phyloP scores from a whole-genome alignment of 2,113 vertebrate genomes.

The Semnornis frantzii region DNA sequence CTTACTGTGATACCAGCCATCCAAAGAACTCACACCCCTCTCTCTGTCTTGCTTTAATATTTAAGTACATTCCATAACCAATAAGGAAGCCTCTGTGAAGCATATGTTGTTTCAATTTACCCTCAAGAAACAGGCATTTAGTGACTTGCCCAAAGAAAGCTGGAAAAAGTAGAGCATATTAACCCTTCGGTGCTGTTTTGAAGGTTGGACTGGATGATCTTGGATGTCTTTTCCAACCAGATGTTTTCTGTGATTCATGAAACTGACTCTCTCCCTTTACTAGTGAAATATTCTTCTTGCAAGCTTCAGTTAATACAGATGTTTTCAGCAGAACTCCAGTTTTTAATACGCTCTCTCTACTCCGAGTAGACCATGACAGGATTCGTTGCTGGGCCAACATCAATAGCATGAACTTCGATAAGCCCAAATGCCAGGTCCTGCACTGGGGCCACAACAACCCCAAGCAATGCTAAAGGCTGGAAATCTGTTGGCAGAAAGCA shows the following conservation, averaged over 20 bases:
- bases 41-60: conserved; percentile 12
- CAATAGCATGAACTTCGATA: too few species aligned
- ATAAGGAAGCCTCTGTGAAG: background rate
- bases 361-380: background rate
- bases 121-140: background rate
- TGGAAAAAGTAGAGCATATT: background rate
- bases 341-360: background rate
- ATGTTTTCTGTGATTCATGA: background rate
- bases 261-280: background rate
- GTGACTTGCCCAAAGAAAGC: background rate
- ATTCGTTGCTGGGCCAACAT: background rate
- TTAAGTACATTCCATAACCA: background rate
- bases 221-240: too few species aligned
- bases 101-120: background rate
- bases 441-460: too few species aligned
- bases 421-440: too few species aligned
- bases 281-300: background rate
- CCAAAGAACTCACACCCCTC: background rate
- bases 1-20: background rate
- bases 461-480: too few species aligned
- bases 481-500: too few species aligned
- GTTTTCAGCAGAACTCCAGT: background rate
- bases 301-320: background rate
- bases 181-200: too few species aligned
- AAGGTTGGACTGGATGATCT: too few species aligned